Percentiles rank a stretch among this genome's conserved stretches.
Evolutionary conservation across 2,888 invertebrate species (phyloP).

Genomic region (Chrysotoxum bicinctum): DNA sequence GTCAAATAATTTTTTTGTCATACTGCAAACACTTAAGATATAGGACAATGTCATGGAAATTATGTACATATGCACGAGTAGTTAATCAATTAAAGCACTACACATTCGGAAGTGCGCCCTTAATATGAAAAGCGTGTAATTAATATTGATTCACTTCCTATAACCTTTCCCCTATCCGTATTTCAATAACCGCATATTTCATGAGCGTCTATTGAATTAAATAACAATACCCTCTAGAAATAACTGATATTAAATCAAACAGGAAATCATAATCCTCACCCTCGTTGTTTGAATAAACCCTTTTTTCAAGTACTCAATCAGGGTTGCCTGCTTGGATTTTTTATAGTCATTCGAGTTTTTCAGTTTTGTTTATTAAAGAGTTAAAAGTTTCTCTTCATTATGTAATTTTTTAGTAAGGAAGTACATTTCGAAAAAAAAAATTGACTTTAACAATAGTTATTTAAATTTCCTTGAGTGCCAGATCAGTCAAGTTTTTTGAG

Average conservation of each 20-base stretch:
- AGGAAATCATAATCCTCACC: slow-evolving; percentile 22
- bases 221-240: slow-evolving; percentile 6
- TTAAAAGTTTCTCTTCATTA: too few relatives aligned
- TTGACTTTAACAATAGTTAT: too few relatives aligned
- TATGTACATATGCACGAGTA: too few relatives aligned
- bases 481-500: too few relatives aligned
- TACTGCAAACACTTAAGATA: neutral
- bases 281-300: neutral
- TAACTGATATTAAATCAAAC: slow-evolving; percentile 13
- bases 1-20: neutral
- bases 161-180: neutral
- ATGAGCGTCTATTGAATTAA: slow-evolving; percentile 9
- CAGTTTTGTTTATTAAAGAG: too few relatives aligned
- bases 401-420: too few relatives aligned
- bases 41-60: neutral
- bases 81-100: neutral
- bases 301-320: neutral
- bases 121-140: neutral
- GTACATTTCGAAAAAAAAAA: too few relatives aligned
- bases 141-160: neutral
- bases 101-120: neutral
- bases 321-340: neutral
- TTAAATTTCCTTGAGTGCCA: too few relatives aligned
- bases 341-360: too few relatives aligned
- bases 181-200: neutral